Evolutionary conservation across 92 coral and sea anemone species (phyloP).

Genomic region (Actinernus sp.): DNA sequence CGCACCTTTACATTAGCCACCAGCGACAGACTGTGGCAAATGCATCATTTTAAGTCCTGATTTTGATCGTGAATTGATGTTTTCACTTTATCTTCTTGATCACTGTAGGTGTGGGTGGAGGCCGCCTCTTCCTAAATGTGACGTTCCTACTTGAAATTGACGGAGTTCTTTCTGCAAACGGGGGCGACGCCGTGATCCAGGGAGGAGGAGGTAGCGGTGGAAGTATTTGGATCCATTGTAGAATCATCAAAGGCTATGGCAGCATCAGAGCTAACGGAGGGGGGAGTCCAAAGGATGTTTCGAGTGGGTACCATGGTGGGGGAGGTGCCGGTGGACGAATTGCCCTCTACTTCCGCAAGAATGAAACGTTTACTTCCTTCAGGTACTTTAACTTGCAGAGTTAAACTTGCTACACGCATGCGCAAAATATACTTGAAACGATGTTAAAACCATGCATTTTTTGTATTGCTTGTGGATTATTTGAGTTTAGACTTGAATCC

Average conservation of each 20-base stretch:
- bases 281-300: slow-evolving; percentile 55
- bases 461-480: not conserved
- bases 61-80: no score
- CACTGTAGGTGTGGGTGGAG: slow-evolving; percentile 95
- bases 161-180: slow-evolving; percentile 80
- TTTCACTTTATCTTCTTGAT: no score
- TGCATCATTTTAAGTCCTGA: no score
- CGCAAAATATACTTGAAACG: not conserved
- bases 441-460: not conserved
- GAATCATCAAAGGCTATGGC: slow-evolving; percentile 89
- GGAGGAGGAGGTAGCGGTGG: slow-evolving; percentile 99
- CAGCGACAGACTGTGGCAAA: no score
- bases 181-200: slow-evolving; percentile 71
- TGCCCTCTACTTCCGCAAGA: slow-evolving; percentile 87
- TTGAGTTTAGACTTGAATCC: no score
- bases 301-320: slow-evolving; percentile 34
- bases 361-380: slow-evolving; percentile 91
- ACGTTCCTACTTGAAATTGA: slow-evolving; percentile 91
- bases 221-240: slow-evolving; percentile 84
- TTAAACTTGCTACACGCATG: no score
- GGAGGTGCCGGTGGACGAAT: slow-evolving; percentile 98
- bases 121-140: slow-evolving; percentile 88
- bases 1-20: no score
- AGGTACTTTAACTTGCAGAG: slow-evolving; percentile 57
- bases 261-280: slow-evolving; percentile 91